Evolutionary conservation across 2,888 invertebrate species (phyloP).

Genomic region (Drosophila merina): DNA sequence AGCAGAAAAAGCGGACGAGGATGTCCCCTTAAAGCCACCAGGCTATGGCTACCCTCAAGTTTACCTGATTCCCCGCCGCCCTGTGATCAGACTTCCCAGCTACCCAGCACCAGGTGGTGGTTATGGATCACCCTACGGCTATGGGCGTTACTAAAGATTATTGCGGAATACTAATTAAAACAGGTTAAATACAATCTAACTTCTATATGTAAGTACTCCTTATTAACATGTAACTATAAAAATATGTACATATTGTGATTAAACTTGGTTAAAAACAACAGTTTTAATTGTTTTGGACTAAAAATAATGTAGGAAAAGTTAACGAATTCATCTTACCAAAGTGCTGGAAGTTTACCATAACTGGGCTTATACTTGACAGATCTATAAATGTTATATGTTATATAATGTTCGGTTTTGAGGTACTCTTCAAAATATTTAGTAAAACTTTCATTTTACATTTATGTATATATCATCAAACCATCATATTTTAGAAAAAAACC

Average conservation of each 20-base stretch:
- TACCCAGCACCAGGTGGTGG: constrained; percentile 42
- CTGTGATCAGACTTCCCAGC: constrained; percentile 18
- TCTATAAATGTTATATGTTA: too few relatives aligned
- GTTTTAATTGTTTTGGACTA: background rate
- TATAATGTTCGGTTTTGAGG: too few relatives aligned
- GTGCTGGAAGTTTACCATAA: too few relatives aligned
- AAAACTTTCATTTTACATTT: too few relatives aligned
- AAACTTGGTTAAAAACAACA: background rate
- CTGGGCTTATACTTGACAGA: too few relatives aligned
- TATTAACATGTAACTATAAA: background rate
- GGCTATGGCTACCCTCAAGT: constrained; percentile 54
- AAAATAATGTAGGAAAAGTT: background rate
- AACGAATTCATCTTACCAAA: too few relatives aligned
- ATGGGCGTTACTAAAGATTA: constrained; percentile 42
- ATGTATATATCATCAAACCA: too few relatives aligned
- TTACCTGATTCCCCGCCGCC: constrained; percentile 47
- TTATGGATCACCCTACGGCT: constrained; percentile 49
- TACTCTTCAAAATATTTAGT: too few relatives aligned
- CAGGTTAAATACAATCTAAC: background rate
- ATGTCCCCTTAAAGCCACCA: constrained; percentile 15
- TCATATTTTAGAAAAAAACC: too few relatives aligned
- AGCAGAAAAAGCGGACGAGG: constrained; percentile 14
- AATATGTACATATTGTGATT: background rate
- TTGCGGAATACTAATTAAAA: background rate
- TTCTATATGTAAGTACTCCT: background rate